These are phyloP conservation scores for Falco rusticolus DNA, from an alignment of 2,797 vertebrate species.

Conservation along the genomic window DNA sequence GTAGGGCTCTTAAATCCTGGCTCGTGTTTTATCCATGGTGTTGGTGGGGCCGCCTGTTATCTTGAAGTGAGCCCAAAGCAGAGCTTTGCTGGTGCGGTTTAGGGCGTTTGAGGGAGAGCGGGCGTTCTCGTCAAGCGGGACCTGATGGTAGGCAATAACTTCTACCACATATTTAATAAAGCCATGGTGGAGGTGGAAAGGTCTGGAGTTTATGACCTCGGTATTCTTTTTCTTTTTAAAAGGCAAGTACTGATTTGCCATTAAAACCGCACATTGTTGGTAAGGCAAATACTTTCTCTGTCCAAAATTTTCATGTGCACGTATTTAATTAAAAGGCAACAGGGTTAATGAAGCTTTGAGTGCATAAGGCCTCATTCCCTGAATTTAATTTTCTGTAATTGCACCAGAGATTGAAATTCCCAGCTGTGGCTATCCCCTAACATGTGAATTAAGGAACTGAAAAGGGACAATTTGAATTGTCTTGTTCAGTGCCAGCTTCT, in stretches of 20 bases:
- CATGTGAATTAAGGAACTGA: constrained; percentile 40
- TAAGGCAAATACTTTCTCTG: constrained; percentile 22
- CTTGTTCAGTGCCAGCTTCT: constrained; percentile 7
- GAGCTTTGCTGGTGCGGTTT: neutral
- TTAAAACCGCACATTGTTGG: neutral
- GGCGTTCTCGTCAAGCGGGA: neutral
- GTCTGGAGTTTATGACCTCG: neutral
- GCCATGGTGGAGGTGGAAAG: neutral
- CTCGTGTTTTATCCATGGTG: neutral
- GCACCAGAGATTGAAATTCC: constrained; percentile 64
- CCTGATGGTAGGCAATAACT: constrained; percentile 21
- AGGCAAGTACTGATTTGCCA: neutral
- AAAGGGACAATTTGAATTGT: constrained; percentile 4
- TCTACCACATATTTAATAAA: neutral
- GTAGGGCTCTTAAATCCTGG: constrained; percentile 4
- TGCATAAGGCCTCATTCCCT: constrained; percentile 66
- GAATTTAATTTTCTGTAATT: constrained; percentile 76
- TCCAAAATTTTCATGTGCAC: constrained; percentile 42
- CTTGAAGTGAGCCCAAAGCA: neutral
- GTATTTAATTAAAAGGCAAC: constrained; percentile 73
- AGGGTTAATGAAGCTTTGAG: constrained; percentile 75
- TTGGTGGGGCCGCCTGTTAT: neutral
- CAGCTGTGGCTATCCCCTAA: constrained; percentile 53
- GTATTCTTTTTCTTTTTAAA: neutral
- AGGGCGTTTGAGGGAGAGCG: neutral